Evolutionary conservation across 2,888 invertebrate genomes (phyloP), one percentile per base, ranked within the genome.

Genomic region (Cloeon dipterum): DNA sequence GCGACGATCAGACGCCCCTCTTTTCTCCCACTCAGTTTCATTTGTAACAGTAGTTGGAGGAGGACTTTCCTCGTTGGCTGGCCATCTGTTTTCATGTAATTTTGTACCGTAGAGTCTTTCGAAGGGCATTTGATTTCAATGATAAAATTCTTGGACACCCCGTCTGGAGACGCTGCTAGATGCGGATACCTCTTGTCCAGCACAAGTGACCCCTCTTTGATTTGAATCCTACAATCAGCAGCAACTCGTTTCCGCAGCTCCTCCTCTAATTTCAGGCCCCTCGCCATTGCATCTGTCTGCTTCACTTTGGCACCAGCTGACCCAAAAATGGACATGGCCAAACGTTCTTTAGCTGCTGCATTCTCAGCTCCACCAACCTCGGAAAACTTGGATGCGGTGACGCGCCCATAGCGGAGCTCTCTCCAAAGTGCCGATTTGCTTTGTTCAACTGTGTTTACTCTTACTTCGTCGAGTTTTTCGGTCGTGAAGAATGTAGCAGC

Each of bases 331-430:
- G n/a, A n/a, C n/a, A n/a, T n/a, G n/a, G n/a, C n/a, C n/a, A n/a
- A n/a, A n/a, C n/a, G n/a, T n/a, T n/a, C n/a, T n/a, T n/a, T n/a
- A n/a, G n/a, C n/a, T n/a, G n/a, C n/a, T n/a, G n/a, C n/a, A n/a
- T n/a, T 45, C 37, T 42, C 40, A 37, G 44, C 46, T 20, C 36
- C 37, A 36, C 42, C 43, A 35, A 39, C 40, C 39, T 44, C 43
- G 42, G 45, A 41, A 16, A 42, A 37, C 43, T 41, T 46, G 38
- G 45, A 46, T 18, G 43, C 46, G 32, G 44, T 44, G 18, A 46
- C 43, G 20, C 46, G 36, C 21, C 42, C 43, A 43, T 42, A 45
- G 32, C 44, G 38, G 14, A 45, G 38, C 38, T 44, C 40, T 38
- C 41, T 34, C 43, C 44, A 45, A 20, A 43, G 32, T 32, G 38